phyloP scores from a whole-genome alignment of 1,140 invertebrate genomes.

The Caerostris darwini region DNA sequence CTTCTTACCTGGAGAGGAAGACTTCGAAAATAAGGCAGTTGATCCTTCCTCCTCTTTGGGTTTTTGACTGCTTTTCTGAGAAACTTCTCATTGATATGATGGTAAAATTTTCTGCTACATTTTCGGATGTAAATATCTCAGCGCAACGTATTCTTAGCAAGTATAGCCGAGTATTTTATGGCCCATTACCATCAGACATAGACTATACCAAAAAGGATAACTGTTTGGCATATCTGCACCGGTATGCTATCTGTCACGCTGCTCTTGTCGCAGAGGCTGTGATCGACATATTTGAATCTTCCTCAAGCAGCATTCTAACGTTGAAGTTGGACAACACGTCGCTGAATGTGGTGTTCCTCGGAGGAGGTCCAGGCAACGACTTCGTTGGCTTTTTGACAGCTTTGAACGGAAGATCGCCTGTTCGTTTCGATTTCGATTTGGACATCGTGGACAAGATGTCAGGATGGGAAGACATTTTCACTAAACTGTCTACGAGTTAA shows the following conservation, averaged over 20 bases:
- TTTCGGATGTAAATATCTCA: neutral
- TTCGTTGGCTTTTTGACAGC: constrained; percentile 27
- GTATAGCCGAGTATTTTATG: neutral
- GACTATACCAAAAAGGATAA: neutral
- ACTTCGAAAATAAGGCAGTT: too few relatives aligned
- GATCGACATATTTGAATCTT: neutral
- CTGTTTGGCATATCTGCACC: constrained; percentile 13
- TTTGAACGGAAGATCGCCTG: neutral
- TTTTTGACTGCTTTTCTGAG: neutral
- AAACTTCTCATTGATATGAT: neutral
- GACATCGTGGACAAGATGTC: constrained; percentile 29
- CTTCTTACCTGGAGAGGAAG: too few relatives aligned
- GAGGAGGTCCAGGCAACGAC: constrained; percentile 51
- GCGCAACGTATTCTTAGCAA: neutral
- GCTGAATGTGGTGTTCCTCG: neutral
- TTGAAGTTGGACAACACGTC: neutral
- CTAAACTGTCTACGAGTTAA: neutral
- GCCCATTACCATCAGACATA: neutral
- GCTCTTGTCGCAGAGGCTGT: neutral
- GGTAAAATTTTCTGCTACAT: neutral
- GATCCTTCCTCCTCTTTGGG: too few relatives aligned
- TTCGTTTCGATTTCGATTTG: too few relatives aligned
- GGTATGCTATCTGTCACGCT: constrained; percentile 16
- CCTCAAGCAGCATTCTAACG: neutral
- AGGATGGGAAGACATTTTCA: constrained; percentile 6